Evolutionary conservation across 2,113 vertebrate genomes (phyloP).

Genomic region (Dipodomys spectabilis): DNA sequence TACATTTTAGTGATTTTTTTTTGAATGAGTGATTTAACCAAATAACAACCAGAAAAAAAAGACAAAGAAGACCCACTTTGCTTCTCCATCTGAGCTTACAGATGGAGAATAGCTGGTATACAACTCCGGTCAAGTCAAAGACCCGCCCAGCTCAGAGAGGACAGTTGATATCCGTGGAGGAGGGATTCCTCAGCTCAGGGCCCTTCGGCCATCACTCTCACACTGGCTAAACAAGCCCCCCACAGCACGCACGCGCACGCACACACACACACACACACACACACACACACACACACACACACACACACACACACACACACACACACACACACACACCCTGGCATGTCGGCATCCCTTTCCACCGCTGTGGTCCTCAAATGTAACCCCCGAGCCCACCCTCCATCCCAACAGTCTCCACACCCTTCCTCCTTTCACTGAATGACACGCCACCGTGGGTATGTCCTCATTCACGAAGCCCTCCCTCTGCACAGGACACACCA

Average conservation of each 20-base stretch:
- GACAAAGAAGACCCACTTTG: slow-evolving; percentile 66
- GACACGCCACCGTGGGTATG: not conserved
- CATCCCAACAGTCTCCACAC: too few species aligned
- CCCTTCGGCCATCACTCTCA: not conserved
- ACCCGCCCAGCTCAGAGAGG: too few species aligned
- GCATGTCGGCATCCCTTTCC: not conserved
- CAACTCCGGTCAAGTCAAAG: not conserved
- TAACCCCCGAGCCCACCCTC: not conserved
- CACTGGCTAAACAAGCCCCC: not conserved
- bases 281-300: too few species aligned
- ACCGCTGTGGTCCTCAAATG: not conserved
- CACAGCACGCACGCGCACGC: rapidly evolving
- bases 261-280: too few species aligned
- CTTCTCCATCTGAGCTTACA: slow-evolving; percentile 52
- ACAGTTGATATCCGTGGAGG: too few species aligned
- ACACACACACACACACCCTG: not conserved
- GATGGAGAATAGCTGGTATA: not conserved
- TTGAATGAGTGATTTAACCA: slow-evolving; percentile 78
- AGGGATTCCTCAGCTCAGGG: not conserved
- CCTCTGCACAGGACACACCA: not conserved
- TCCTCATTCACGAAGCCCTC: not conserved
- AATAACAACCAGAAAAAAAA: slow-evolving; percentile 75
- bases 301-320: too few species aligned
- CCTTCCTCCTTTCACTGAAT: too few species aligned
- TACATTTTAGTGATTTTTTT: slow-evolving; percentile 76